Percentiles rank a stretch among this genome's conserved stretches.
These are phyloP conservation scores for Eclectus roratus DNA, from an alignment of 2,113 vertebrate species.

Conservation along the genomic window DNA sequence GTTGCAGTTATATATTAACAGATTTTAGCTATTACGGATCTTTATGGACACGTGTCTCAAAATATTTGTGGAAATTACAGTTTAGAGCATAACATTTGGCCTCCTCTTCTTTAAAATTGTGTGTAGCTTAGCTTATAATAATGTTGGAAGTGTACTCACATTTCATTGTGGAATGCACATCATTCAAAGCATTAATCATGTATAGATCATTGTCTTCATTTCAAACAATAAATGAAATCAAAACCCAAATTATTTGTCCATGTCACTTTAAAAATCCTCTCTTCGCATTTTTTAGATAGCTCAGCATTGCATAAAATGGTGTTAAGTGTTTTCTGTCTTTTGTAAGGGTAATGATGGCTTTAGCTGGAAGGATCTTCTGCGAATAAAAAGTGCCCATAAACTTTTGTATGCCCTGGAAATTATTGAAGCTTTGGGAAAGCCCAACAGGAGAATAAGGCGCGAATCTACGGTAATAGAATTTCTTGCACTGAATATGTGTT, in stretches of 20 bases:
- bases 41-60: not conserved
- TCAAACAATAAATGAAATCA: not conserved
- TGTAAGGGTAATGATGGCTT: slow-evolving; percentile 86
- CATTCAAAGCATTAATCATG: not conserved
- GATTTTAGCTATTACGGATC: not conserved
- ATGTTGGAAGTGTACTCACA: not conserved
- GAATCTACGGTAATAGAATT: slow-evolving; percentile 88
- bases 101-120: not conserved
- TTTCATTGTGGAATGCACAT: not conserved
- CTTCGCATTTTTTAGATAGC: not conserved
- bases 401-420: slow-evolving; percentile 96
- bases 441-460: slow-evolving; percentile 93
- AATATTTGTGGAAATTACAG: not conserved
- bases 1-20: not conserved
- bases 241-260: not conserved
- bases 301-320: not conserved
- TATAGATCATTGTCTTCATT: not conserved
- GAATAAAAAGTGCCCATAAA: slow-evolving; percentile 97
- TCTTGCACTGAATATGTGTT: not conserved
- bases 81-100: not conserved
- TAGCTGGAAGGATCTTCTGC: slow-evolving; percentile 95
- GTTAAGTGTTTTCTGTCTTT: not conserved
- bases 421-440: slow-evolving; percentile 96
- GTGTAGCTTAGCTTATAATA: not conserved
- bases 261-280: not conserved